phyloP scores from a whole-genome alignment of 2,797 vertebrate genomes.

The Cryptoprocta ferox region DNA sequence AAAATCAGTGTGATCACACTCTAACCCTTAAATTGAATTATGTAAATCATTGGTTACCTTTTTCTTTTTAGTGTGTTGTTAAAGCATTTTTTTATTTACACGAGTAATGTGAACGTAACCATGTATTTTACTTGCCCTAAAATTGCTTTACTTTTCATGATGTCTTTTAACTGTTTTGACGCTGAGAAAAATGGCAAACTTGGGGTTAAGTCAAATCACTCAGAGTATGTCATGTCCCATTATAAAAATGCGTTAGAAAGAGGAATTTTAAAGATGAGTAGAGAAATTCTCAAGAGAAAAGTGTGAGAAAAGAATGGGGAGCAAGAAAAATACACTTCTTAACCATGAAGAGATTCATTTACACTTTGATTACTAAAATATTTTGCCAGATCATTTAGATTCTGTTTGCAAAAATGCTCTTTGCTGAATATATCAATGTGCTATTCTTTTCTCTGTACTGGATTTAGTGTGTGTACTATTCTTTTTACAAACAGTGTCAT shows the following conservation, averaged over 20 bases:
- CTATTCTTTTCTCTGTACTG: background rate
- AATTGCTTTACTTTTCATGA: background rate
- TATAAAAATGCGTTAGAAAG: background rate
- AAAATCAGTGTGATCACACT: background rate
- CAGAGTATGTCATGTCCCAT: background rate
- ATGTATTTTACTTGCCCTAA: background rate
- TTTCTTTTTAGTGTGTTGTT: background rate
- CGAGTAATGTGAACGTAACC: background rate
- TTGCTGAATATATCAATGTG: background rate
- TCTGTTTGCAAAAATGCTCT: background rate
- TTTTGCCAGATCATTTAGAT: slow-evolving; percentile 6
- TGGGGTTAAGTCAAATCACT: background rate
- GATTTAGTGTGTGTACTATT: background rate
- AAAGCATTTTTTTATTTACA: slow-evolving; percentile 23
- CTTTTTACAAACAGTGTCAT: background rate
- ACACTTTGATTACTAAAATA: background rate
- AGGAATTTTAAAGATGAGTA: background rate
- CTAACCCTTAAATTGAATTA: background rate
- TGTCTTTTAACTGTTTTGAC: background rate
- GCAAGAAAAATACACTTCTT: background rate
- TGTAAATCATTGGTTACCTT: background rate
- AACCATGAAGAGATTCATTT: background rate
- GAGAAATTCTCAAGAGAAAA: background rate
- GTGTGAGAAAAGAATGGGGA: background rate
- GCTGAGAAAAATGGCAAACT: background rate